These are phyloP conservation scores for Cyphomyrus discorhynchus DNA, from an alignment of 2,113 vertebrate genomes.

Conservation along the genomic window DNA sequence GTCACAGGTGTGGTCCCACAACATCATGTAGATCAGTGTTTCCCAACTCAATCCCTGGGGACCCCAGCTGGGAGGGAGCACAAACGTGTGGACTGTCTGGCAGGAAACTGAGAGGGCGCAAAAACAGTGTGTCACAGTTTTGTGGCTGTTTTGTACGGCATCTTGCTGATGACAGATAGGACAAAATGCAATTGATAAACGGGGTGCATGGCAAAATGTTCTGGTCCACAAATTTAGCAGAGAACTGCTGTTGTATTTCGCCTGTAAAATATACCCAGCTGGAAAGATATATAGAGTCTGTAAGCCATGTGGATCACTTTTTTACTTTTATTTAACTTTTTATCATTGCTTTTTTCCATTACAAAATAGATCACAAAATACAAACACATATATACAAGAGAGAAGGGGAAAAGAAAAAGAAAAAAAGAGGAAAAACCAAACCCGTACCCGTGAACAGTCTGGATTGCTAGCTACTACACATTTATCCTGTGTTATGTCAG, in stretches of 20 bases:
- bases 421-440: no score
- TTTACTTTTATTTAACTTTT: neutral
- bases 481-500: no score
- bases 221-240: neutral
- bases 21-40: neutral
- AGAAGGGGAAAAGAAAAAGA: neutral
- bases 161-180: neutral
- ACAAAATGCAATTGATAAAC: neutral
- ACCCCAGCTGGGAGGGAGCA: neutral
- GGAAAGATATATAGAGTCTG: neutral
- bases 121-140: neutral
- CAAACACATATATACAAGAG: neutral
- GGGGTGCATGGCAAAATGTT: neutral
- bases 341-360: neutral
- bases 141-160: neutral
- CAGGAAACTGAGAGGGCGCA: neutral
- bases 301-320: neutral
- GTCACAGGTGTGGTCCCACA: conserved; percentile 75
- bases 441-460: no score
- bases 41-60: neutral
- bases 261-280: neutral
- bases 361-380: neutral
- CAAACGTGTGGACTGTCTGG: neutral
- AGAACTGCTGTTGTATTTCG: neutral
- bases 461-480: no score